Base-by-base conservation (phyloP, 2,797 vertebrate genomes). In the Smutsia gigantea region DNA sequence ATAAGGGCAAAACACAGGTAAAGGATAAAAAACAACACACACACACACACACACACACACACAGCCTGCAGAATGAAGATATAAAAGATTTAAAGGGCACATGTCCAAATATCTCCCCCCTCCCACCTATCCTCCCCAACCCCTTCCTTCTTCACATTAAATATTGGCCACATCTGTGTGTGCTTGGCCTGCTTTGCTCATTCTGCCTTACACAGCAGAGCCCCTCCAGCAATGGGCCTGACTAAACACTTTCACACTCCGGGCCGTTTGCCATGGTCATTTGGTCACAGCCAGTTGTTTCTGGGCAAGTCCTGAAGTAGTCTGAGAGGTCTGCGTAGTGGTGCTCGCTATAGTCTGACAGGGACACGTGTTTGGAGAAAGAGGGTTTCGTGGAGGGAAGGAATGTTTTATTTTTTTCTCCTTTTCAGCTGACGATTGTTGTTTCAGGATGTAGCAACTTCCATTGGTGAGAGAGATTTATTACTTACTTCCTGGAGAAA, bases 391-490 rank as follows among this genome's bases (percentile, higher is more conserved):
- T 23, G 9, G 61, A 81, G 37, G 42, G 39, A 81, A 83, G 49
- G 42, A 90, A 93, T 87, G 49, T 21, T 75, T 79, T 25, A 17
- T n/a, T 31, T 81, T 72, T 39, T 79, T 87, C 71, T 75, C 42
- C 57, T 34, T 93, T 93, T 86, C 79, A 83, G 72, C 63, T 83
- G 68, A 71, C 2, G 17, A 21, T 39, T 31, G 57, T 69, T 89
- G 27, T 88, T 96, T 94, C 87, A 93, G 93, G 78, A 90, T 49
- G 27, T 68, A 93, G 37, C 10, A 39, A 75, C 92, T 95, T 95
- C n/a, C 46, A 83, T 39, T 93, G 84, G 75, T 66, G 83, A 95
- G 79, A 92, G 95, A 96, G 84, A 94, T 93, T 92, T 90, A 94
- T 95, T 90, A 34, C 85, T 87, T 37, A 88, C n/a, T 96, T 96